Percentiles rank a stretch among this genome's conserved stretches.
phyloP scores from a whole-genome alignment of 2,113 vertebrate species.

The Halcyon senegalensis region DNA sequence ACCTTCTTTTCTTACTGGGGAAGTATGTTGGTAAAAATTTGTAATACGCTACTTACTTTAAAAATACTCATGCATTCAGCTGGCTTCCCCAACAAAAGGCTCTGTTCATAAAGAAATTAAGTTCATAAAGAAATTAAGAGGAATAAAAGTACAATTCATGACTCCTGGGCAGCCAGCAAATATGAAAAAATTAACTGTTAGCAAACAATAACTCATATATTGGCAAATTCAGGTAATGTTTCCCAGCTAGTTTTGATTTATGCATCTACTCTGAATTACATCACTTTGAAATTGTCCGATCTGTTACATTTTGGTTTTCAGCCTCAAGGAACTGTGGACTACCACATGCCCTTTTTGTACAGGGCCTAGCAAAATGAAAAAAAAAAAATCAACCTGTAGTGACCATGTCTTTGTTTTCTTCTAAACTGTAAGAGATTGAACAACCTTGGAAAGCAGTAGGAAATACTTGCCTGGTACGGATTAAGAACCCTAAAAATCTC shows the following conservation, averaged over 20 bases:
- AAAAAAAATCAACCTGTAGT: background rate
- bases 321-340: background rate
- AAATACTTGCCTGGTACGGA: background rate
- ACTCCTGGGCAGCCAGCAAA: background rate
- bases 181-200: background rate
- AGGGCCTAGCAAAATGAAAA: background rate
- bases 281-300: background rate
- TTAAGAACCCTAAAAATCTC: background rate
- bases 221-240: background rate
- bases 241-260: background rate
- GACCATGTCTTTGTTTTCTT: background rate
- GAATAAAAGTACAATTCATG: background rate
- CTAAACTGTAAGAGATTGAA: background rate
- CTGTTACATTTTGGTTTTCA: background rate
- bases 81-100: background rate
- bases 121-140: background rate
- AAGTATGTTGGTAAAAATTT: background rate
- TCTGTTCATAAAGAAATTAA: background rate
- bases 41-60: background rate
- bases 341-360: background rate
- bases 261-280: background rate
- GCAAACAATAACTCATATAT: background rate
- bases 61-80: background rate
- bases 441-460: background rate
- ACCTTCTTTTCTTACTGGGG: background rate